These are phyloP conservation scores for Drosophila baimaii DNA, from an alignment of 1,140 invertebrate genomes.

Conservation along the genomic window DNA sequence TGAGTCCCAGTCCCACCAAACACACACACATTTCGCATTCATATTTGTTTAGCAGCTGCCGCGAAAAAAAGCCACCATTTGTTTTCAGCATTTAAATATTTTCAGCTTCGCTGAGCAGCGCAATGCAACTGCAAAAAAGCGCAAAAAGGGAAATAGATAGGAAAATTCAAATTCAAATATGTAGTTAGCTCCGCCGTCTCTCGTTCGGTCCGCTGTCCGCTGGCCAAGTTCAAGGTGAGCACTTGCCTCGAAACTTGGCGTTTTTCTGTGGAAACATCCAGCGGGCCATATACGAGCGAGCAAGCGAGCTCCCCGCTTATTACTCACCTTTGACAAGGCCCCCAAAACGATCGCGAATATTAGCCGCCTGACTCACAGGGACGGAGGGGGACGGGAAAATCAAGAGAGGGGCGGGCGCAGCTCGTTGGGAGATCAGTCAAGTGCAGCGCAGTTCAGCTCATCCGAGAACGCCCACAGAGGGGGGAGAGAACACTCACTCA, in stretches of 20 bases:
- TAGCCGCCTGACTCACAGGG: slow-evolving; percentile 34
- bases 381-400: background rate
- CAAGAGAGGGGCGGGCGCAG: background rate
- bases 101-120: slow-evolving; percentile 62
- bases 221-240: slow-evolving; percentile 57
- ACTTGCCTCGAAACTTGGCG: slow-evolving; percentile 26
- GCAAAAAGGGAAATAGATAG: slow-evolving; percentile 29
- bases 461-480: slow-evolving; percentile 32
- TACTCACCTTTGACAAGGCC: slow-evolving; percentile 56
- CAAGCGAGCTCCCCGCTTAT: slow-evolving; percentile 39
- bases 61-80: slow-evolving; percentile 19
- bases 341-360: slow-evolving; percentile 28
- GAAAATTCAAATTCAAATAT: slow-evolving; percentile 46
- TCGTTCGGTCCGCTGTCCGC: background rate
- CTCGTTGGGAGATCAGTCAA: slow-evolving; percentile 32
- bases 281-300: slow-evolving; percentile 38
- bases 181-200: slow-evolving; percentile 6
- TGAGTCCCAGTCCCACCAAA: slow-evolving; percentile 47
- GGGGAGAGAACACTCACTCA: slow-evolving; percentile 5
- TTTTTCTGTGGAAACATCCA: slow-evolving; percentile 48
- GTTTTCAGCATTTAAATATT: slow-evolving; percentile 55
- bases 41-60: slow-evolving; percentile 50
- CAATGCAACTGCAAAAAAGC: slow-evolving; percentile 63
- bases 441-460: slow-evolving; percentile 35
- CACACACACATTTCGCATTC: slow-evolving; percentile 52